phyloP scores from a whole-genome alignment of 2,888 invertebrate genomes.

The Morpho helenor region DNA sequence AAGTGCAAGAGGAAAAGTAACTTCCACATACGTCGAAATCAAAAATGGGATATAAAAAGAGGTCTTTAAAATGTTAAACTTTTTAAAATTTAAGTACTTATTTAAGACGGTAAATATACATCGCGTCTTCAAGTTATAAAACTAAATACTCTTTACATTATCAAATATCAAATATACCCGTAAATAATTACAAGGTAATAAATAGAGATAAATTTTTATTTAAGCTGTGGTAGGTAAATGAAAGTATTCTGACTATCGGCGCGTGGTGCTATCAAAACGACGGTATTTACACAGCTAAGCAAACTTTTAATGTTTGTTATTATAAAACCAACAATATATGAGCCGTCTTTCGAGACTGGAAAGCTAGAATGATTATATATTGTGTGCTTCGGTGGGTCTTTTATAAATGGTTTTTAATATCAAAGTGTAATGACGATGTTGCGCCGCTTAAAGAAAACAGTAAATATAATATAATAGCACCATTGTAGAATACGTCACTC shows the following conservation, averaged over 20 bases:
- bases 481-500: constrained; percentile 39
- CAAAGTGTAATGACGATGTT: constrained; percentile 56
- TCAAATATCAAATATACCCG: constrained; percentile 19
- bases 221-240: constrained; percentile 55
- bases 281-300: constrained; percentile 73
- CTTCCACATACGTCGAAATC: too few relatives aligned
- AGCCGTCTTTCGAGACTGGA: constrained; percentile 1
- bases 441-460: constrained; percentile 45
- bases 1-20: too few relatives aligned
- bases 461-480: constrained; percentile 45
- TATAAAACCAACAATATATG: constrained; percentile 52
- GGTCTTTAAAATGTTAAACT: too few relatives aligned
- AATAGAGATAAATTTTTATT: constrained; percentile 55
- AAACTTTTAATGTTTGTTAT: constrained; percentile 59
- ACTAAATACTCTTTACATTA: background rate
- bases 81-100: too few relatives aligned
- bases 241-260: constrained; percentile 63
- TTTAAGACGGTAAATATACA: too few relatives aligned
- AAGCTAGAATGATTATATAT: background rate
- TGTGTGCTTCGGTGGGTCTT: constrained; percentile 33
- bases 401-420: constrained; percentile 46
- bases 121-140: background rate
- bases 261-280: constrained; percentile 61
- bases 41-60: too few relatives aligned
- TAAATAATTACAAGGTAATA: too few relatives aligned